Base-by-base conservation (phyloP, 1,140 invertebrate species). In the Heliothis virescens region DNA sequence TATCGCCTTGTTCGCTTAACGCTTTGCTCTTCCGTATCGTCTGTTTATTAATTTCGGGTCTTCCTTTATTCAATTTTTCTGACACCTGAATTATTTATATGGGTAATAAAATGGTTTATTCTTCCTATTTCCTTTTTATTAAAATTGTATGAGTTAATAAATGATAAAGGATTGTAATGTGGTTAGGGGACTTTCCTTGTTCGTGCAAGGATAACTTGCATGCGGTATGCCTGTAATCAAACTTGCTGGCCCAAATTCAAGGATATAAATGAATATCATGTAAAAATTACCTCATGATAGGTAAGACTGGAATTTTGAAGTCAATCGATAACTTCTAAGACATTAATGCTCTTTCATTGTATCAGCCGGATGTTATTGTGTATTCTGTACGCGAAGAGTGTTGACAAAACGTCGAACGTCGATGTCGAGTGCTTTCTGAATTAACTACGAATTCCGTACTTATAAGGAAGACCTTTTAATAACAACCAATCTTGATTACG, bases 401-500 rank as follows among this genome's bases (percentile, higher is more conserved):
- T 86, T 86, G 85, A 86, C 80, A 86, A 81, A 85, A 84, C 81
- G 79, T 82, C 78, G 67, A 77, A 55, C 52, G 76, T 18, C 69
- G 52, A 72, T 52, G 71, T 41, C 57, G 18, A 72, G 21, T 76
- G 73, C 41, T 77, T 71, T 76, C 63, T 18, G 53, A 55, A 73
- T 59, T 57, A 63, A 52, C 72, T 65, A 53, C 60, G 60, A 63
- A 62, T 63, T 41, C 72, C 48, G 75, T 62, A 77, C 26, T 67
- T 75, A 75, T 71, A 72, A 72, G 74, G 67, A 77, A 78, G 74
- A 69, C 63, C 60, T 59, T 73, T 50, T 74, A 47, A 59, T 73
- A 63, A 63, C 26, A 76, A 63, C 9, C 5, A 41, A 60, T 48
- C 16, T 16, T n/a, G 34, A 53, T 53, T 52, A 10, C 47, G 26